A percentile compares a stretch with the other conserved stretches of the same genome.
These are phyloP conservation scores for Pelmatolapia mariae DNA, from an alignment of 2,113 vertebrate genomes.

Conservation along the genomic window DNA sequence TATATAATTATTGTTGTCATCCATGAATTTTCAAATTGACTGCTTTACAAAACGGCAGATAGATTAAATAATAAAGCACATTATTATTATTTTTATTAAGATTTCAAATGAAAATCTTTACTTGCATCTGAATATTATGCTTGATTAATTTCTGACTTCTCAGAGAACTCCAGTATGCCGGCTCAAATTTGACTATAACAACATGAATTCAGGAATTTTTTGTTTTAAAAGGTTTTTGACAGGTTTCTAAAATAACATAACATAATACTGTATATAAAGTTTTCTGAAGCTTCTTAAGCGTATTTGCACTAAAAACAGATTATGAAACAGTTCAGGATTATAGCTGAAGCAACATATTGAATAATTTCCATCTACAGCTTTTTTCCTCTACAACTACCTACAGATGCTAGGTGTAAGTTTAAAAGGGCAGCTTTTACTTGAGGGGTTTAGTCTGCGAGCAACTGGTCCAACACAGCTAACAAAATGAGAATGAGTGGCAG, in stretches of 20 bases:
- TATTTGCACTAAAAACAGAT: background rate
- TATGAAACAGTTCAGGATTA: background rate
- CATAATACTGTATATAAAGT: background rate
- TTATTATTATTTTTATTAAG: background rate
- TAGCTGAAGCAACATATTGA: background rate
- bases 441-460: background rate
- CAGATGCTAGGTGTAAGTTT: background rate
- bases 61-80: background rate
- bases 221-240: background rate
- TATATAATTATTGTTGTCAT: background rate
- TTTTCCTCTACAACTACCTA: background rate
- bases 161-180: background rate
- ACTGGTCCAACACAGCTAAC: background rate
- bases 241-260: background rate
- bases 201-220: background rate
- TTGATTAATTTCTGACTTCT: background rate
- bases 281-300: background rate
- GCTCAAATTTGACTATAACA: background rate
- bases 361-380: background rate
- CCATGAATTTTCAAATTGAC: background rate
- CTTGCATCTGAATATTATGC: background rate
- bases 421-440: background rate
- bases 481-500: background rate
- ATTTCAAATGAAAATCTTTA: background rate
- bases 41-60: background rate